Evolutionary conservation across 2,888 invertebrate genomes (phyloP).

Genomic region (Coenonympha arcania): DNA sequence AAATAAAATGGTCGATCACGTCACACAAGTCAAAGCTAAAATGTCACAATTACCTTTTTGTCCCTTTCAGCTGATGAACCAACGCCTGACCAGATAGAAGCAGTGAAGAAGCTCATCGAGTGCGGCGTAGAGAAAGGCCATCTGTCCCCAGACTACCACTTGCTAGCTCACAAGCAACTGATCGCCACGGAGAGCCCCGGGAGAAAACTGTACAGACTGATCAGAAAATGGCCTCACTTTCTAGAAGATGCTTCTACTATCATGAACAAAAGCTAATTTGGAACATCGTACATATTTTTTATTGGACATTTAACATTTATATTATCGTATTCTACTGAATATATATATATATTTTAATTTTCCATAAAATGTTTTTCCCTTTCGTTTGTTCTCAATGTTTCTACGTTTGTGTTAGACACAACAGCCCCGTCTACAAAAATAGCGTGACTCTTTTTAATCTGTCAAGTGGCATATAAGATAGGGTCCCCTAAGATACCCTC

Average conservation of each 20-base stretch:
- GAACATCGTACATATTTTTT: not conserved
- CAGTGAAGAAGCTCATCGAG: conserved; percentile 71
- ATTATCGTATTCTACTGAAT: no score
- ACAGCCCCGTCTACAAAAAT: no score
- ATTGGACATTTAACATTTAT: no score
- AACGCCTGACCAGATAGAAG: conserved; percentile 68
- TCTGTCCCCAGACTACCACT: conserved; percentile 69
- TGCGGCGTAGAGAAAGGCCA: conserved; percentile 76
- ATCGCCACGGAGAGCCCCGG: conserved; percentile 61
- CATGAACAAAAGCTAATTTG: conserved; percentile 16
- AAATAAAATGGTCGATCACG: no score
- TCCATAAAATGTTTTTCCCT: no score
- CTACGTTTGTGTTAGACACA: no score
- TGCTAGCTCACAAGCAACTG: conserved; percentile 77
- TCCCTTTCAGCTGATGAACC: conserved; percentile 72
- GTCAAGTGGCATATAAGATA: no score
- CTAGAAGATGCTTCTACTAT: conserved; percentile 41
- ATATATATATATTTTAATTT: no score
- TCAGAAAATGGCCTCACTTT: conserved; percentile 66
- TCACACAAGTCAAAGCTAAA: no score
- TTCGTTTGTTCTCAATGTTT: no score
- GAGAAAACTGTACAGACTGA: conserved; percentile 53
- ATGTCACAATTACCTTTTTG: not conserved
- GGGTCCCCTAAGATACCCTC: no score
- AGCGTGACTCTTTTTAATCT: no score